Evolutionary conservation across 35 echinoderm and acorn worm species (phyloP).

Genomic region (Apostichopus californicus): DNA sequence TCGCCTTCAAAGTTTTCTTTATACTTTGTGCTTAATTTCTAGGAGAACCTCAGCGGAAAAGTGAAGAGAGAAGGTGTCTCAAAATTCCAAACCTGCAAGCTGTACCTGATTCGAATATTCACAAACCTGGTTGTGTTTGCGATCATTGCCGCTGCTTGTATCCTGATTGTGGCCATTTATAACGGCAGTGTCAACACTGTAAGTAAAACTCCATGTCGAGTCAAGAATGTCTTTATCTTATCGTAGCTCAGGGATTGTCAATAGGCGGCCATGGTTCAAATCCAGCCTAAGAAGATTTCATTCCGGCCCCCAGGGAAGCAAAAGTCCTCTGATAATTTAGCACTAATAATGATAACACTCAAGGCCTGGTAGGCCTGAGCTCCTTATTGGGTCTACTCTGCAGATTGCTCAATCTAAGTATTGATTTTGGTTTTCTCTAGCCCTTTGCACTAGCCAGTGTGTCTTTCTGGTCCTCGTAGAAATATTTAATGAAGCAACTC

Average conservation of each 20-base stretch:
- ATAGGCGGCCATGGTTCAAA: too few species aligned
- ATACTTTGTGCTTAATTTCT: neutral
- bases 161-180: conserved; percentile 74
- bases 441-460: too few species aligned
- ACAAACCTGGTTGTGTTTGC: conserved; percentile 80
- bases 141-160: conserved; percentile 80
- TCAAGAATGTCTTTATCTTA: neutral
- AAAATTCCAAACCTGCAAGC: neutral
- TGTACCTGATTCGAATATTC: conserved; percentile 59
- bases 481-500: too few species aligned
- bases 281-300: too few species aligned
- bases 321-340: too few species aligned
- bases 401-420: too few species aligned
- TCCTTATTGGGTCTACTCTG: neutral
- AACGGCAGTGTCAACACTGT: conserved; percentile 23
- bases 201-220: neutral
- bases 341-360: neutral
- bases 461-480: too few species aligned
- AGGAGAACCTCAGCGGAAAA: conserved; percentile 53
- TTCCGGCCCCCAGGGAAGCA: too few species aligned
- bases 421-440: too few species aligned
- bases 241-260: too few species aligned
- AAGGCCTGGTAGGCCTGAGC: neutral
- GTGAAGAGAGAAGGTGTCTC: conserved; percentile 11
- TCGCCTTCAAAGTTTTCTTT: neutral